phyloP scores from a whole-genome alignment of 2,113 vertebrate species.

The Podiceps cristatus region DNA sequence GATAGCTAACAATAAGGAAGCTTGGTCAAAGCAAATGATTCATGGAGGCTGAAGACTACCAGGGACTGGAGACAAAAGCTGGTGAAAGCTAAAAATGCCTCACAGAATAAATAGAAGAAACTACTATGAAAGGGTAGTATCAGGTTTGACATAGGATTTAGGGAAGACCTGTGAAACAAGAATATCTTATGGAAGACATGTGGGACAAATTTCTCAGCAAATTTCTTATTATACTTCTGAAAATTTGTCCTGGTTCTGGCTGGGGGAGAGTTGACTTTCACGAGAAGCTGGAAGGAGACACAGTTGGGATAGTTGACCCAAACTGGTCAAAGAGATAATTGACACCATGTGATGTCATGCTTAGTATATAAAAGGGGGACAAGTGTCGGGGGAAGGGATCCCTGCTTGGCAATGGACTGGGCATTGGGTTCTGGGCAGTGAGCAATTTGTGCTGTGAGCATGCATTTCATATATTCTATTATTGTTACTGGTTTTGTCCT shows the following conservation, averaged over 20 bases:
- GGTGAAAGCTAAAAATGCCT: not conserved
- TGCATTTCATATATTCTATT: too few relatives aligned
- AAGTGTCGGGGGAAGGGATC: too few relatives aligned
- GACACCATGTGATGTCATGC: too few relatives aligned
- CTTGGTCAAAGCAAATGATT: not conserved
- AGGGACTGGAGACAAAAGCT: not conserved
- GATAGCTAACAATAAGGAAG: not conserved
- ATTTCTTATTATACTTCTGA: not conserved
- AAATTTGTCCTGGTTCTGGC: not conserved
- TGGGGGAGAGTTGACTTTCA: too few relatives aligned
- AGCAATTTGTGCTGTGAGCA: too few relatives aligned
- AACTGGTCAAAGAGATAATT: too few relatives aligned
- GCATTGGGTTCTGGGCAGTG: too few relatives aligned
- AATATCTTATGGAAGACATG: not conserved
- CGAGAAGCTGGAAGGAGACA: too few relatives aligned
- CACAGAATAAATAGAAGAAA: not conserved
- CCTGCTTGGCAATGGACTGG: too few relatives aligned
- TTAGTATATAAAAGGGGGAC: too few relatives aligned
- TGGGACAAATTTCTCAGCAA: not conserved
- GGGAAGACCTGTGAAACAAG: not conserved
- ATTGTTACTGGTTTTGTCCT: too few relatives aligned
- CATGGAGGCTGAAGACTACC: not conserved
- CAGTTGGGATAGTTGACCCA: too few relatives aligned
- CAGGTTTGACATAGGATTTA: not conserved
- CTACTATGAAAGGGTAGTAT: not conserved